phyloP scores from a whole-genome alignment of 1,140 invertebrate genomes.

The Drosophila subpulchrella region DNA sequence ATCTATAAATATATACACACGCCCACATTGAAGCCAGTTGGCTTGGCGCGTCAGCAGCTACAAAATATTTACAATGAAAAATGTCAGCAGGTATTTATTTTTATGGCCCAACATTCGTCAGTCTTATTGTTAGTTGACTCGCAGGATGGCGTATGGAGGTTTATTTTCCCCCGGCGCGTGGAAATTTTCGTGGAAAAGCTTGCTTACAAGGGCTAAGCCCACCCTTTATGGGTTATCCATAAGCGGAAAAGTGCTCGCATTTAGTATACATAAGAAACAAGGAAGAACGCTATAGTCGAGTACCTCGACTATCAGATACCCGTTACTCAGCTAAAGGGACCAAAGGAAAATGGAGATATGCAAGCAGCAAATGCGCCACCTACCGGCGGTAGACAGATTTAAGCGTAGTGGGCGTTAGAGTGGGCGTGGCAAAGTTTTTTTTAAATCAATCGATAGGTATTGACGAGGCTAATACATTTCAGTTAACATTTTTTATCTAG shows the following conservation, averaged over 20 bases:
- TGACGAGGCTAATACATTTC: too few relatives aligned
- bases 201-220: conserved; percentile 28
- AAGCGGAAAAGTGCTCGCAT: conserved; percentile 11
- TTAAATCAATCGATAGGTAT: too few relatives aligned
- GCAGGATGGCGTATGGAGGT: conserved; percentile 17
- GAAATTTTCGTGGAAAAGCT: conserved; percentile 32
- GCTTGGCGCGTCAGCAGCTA: conserved; percentile 77
- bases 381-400: too few relatives aligned
- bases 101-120: conserved; percentile 81
- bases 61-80: conserved; percentile 83
- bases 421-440: too few relatives aligned
- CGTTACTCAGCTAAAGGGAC: too few relatives aligned
- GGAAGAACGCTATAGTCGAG: too few relatives aligned
- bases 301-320: too few relatives aligned
- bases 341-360: too few relatives aligned
- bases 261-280: too few relatives aligned
- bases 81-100: conserved; percentile 83
- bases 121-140: conserved; percentile 78
- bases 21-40: conserved; percentile 62
- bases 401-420: too few relatives aligned
- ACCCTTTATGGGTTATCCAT: conserved; percentile 42
- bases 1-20: conserved; percentile 2
- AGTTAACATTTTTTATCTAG: too few relatives aligned
- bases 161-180: not conserved
- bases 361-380: too few relatives aligned